Base-by-base conservation (phyloP, 1,140 invertebrate genomes). In the Mylabris phalerata region DNA sequence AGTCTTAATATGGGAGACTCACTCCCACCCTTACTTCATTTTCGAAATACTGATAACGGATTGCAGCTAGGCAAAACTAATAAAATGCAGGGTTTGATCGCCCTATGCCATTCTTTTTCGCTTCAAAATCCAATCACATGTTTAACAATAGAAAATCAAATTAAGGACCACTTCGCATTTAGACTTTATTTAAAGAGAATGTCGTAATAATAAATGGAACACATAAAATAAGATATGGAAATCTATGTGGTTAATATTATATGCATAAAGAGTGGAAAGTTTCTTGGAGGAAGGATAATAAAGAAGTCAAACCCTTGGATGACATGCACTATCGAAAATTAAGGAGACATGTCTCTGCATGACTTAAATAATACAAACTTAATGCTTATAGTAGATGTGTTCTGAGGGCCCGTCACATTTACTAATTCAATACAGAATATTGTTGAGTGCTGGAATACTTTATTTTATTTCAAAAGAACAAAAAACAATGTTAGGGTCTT, bases 1-100 rank as follows among this genome's bases (percentile, higher is more conserved):
- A 70, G 60, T 66, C 60, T 66, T 70, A 65, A 69, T 70, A 64
- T 63, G 52, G 45, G 56, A 54, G 48, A 55, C 47, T 50, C 40
- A 58, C 50, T 60, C 60, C 60, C 56, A 57, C 62, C 58, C 59
- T 48, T 56, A 56, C 43, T 61, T 60, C 58, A 55, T 63, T 60
- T 59, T 45, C 46, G 50, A 55, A 62, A 57, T 51, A 51, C 57
- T 57, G 62, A 63, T 63, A 55, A 55, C 24, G 47, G n/a, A 48
- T 42, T 32, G 32, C 32, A 32, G 32, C 32, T 32, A 32, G 32
- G 32, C 32, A 32, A 32, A 32, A 32, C 32, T 32, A 32, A 32
- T 32, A 32, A 32, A 32, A 32, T 32, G 32, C 32, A 32, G 4
- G 32, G 4, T 32, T 32, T 32, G 32, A 7, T 32, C 32, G 32